Evolutionary conservation across 1,140 invertebrate species (phyloP).

Genomic region (Linepithema humile): DNA sequence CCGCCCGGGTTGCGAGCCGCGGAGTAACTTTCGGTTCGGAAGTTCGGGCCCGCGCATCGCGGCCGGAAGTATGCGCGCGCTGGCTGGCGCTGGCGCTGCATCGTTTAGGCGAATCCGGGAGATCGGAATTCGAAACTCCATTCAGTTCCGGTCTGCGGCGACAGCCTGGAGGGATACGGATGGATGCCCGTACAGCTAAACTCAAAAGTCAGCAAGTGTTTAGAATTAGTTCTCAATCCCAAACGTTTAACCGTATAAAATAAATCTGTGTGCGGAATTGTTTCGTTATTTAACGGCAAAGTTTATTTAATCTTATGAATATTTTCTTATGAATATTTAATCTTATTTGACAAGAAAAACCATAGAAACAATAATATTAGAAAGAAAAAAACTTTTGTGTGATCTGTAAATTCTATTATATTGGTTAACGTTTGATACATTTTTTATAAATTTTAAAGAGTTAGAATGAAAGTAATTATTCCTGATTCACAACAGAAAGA

Average conservation of each 20-base stretch:
- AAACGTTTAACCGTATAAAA: background rate
- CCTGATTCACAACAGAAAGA: background rate
- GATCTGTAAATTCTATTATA: background rate
- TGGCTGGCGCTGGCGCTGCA: conserved; percentile 29
- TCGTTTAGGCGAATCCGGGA: conserved; percentile 59
- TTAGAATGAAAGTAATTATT: background rate
- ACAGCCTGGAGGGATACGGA: conserved; percentile 1
- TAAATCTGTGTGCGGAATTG: background rate
- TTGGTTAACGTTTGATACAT: background rate
- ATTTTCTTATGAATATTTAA: too few relatives aligned
- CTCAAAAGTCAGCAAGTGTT: background rate
- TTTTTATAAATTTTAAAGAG: background rate
- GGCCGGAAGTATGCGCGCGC: conserved; percentile 65
- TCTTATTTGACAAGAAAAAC: too few relatives aligned
- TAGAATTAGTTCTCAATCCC: background rate
- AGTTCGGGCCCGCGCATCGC: conserved; percentile 71
- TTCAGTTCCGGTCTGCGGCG: conserved; percentile 16
- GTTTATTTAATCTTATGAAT: conserved; percentile 20
- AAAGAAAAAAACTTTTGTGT: background rate
- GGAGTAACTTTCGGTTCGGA: conserved; percentile 69
- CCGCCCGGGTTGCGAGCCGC: conserved; percentile 44
- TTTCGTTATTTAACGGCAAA: background rate
- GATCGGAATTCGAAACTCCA: conserved; percentile 67
- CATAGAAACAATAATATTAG: background rate
- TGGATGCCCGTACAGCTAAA: background rate